Evolutionary conservation across 2,113 vertebrate species (phyloP).

Genomic region (Thalassoma bifasciatum): DNA sequence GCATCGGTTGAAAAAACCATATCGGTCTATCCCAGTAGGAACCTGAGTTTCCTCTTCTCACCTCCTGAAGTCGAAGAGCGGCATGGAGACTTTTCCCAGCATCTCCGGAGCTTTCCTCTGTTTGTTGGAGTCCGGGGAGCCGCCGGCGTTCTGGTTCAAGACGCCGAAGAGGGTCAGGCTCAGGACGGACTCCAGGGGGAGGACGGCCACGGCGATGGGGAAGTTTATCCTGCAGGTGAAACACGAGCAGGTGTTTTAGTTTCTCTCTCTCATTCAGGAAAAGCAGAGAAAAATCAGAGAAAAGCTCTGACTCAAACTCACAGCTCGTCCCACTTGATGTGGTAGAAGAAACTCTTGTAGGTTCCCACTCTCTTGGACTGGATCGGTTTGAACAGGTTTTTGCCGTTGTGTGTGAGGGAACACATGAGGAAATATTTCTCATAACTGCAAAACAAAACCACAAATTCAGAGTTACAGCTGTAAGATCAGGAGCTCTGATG

Average conservation of each 20-base stretch:
- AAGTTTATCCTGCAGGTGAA: slow-evolving; percentile 90
- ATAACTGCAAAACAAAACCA: slow-evolving; percentile 80
- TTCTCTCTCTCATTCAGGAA: too few species aligned
- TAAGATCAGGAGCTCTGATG: too few species aligned
- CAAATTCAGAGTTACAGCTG: too few species aligned
- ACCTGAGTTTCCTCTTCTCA: slow-evolving; percentile 65
- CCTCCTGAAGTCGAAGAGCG: slow-evolving; percentile 95
- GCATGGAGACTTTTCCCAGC: slow-evolving; percentile 92
- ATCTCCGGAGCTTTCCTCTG: slow-evolving; percentile 93
- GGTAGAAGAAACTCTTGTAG: slow-evolving; percentile 97
- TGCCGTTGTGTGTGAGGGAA: slow-evolving; percentile 94
- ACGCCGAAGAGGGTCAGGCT: slow-evolving; percentile 92
- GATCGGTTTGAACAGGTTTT: slow-evolving; percentile 95
- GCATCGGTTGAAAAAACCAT: too few species aligned
- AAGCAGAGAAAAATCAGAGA: too few species aligned
- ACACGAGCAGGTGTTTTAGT: too few species aligned
- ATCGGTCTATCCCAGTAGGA: too few species aligned
- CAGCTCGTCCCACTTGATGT: slow-evolving; percentile 98
- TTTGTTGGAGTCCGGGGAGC: slow-evolving; percentile 96
- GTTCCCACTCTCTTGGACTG: slow-evolving; percentile 97
- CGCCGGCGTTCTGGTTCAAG: slow-evolving; percentile 90
- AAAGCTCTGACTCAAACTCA: slow-evolving; percentile 87
- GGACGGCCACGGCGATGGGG: slow-evolving; percentile 93
- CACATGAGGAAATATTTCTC: slow-evolving; percentile 98
- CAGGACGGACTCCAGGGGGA: slow-evolving; percentile 93